phyloP scores from a whole-genome alignment of 2,888 invertebrate species.

The Acronicta alni region DNA sequence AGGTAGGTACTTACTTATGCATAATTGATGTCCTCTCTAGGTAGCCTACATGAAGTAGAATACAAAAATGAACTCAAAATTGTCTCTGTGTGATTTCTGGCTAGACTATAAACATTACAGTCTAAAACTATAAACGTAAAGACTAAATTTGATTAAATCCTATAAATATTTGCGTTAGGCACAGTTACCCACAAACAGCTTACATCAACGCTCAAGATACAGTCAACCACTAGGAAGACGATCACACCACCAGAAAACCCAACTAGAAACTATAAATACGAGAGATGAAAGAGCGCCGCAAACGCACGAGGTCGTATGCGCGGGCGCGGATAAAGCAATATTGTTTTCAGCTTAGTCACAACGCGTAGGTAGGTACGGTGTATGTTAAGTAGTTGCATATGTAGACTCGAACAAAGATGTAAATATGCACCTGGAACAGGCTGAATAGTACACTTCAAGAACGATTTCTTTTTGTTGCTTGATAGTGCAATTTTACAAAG shows the following conservation, averaged over 20 bases:
- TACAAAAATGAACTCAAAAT: no score
- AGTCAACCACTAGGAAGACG: slow-evolving; percentile 36
- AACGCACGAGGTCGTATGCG: slow-evolving; percentile 59
- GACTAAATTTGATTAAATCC: no score
- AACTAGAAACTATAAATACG: slow-evolving; percentile 59
- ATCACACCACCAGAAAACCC: slow-evolving; percentile 40
- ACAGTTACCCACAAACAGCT: slow-evolving; percentile 22
- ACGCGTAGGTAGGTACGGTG: slow-evolving; percentile 30
- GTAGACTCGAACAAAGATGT: slow-evolving; percentile 24
- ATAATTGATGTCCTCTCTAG: no score
- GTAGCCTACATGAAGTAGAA: slow-evolving; percentile 4
- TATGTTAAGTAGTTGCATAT: slow-evolving; percentile 42
- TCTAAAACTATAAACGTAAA: no score
- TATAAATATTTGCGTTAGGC: slow-evolving; percentile 7
- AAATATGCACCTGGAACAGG: not conserved
- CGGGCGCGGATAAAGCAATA: slow-evolving; percentile 61
- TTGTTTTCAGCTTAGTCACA: slow-evolving; percentile 55
- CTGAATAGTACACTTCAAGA: slow-evolving; percentile 2
- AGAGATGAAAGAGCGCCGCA: slow-evolving; percentile 64
- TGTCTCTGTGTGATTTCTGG: no score
- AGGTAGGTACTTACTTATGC: no score
- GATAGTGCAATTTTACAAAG: no score
- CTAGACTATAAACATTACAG: no score
- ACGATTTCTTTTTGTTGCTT: not conserved
- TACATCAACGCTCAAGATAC: slow-evolving; percentile 38